phyloP scores from a whole-genome alignment of 2,113 vertebrate species.

The Leucoraja erinaceus region DNA sequence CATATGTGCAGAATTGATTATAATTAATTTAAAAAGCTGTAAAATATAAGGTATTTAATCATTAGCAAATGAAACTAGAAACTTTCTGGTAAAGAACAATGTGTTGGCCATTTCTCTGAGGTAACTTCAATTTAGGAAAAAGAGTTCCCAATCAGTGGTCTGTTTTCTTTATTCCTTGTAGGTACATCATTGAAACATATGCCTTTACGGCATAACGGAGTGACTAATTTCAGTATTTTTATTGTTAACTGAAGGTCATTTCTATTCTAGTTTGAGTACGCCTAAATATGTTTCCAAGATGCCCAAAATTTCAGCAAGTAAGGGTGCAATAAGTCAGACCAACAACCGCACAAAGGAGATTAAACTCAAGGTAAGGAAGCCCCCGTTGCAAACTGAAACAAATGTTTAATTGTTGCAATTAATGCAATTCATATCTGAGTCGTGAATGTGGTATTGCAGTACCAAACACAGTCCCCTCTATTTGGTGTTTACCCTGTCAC shows the following conservation, averaged over 20 bases:
- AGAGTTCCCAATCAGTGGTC: not conserved
- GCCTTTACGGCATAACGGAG: not conserved
- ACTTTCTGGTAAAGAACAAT: not conserved
- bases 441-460: not conserved
- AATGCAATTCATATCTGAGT: not conserved
- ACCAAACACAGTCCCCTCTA: not conserved
- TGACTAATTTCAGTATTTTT: not conserved
- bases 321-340: not conserved
- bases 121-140: not conserved
- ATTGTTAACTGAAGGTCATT: not conserved
- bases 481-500: not conserved
- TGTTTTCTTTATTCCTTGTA: not conserved
- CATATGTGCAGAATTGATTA: not conserved
- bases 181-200: not conserved
- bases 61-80: not conserved
- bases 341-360: not conserved
- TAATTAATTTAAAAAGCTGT: not conserved
- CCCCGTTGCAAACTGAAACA: not conserved
- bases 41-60: not conserved
- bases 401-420: not conserved
- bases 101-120: not conserved
- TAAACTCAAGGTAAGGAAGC: not conserved
- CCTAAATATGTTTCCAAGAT: not conserved
- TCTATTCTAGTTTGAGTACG: not conserved
- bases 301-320: constrained; percentile 6